Evolutionary conservation across 1,140 invertebrate genomes (phyloP).

Genomic region (Nymphalis io): DNA sequence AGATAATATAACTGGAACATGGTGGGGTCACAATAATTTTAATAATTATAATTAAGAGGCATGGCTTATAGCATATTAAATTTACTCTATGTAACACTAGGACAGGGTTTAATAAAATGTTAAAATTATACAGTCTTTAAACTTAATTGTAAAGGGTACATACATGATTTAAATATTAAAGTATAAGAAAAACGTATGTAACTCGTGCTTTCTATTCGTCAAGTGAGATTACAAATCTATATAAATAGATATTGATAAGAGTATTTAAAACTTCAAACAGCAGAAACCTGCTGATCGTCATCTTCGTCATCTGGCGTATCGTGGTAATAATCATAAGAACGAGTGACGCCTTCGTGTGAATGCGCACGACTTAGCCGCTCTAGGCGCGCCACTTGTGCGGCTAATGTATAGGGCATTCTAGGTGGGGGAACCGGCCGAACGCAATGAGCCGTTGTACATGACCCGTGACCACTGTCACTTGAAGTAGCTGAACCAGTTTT

Average conservation of each 20-base stretch:
- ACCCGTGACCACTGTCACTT: constrained; percentile 92
- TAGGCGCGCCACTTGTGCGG: constrained; percentile 88
- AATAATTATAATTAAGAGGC: constrained; percentile 69
- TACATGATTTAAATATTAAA: constrained; percentile 66
- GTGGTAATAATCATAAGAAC: constrained; percentile 86
- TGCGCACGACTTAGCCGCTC: constrained; percentile 90
- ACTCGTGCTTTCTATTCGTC: constrained; percentile 75
- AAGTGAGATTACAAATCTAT: constrained; percentile 78
- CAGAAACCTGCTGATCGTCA: constrained; percentile 82
- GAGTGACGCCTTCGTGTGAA: constrained; percentile 91
- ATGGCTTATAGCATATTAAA: constrained; percentile 63
- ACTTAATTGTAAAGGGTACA: constrained; percentile 73
- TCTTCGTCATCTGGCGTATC: constrained; percentile 87
- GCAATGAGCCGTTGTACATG: constrained; percentile 82
- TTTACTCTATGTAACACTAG: constrained; percentile 78
- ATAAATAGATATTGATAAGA: constrained; percentile 75
- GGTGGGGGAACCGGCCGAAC: constrained; percentile 81
- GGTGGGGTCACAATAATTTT: constrained; percentile 72
- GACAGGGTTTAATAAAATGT: constrained; percentile 63
- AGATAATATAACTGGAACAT: constrained; percentile 75
- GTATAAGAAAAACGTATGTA: constrained; percentile 66
- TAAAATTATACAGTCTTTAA: constrained; percentile 80
- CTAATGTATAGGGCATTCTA: constrained; percentile 87
- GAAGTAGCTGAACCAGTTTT: constrained; percentile 94
- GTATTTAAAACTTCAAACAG: constrained; percentile 76